Base-by-base conservation (phyloP, 2,113 vertebrate genomes). In the Mola mola region DNA sequence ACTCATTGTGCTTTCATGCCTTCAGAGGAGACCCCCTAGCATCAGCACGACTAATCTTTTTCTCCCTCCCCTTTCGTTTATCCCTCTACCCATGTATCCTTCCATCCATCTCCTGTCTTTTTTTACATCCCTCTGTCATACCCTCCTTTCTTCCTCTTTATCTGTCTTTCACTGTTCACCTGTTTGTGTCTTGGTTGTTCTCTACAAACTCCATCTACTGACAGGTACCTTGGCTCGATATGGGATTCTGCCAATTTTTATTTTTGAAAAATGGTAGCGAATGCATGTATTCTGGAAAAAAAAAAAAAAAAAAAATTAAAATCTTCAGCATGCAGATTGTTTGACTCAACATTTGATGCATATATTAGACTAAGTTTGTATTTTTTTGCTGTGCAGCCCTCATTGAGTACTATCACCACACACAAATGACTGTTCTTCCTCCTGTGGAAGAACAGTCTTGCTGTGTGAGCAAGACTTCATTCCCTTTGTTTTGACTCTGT, bases 1-100 rank as follows among this genome's bases (percentile, higher is more conserved):
- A 10, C 22, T 65, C 53, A 66, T 77, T 84, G 69, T 87, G 69
- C 69, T 75, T 75, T 73, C 59, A 25, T 78, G 72, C 34, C 66
- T 69, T 66, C 63, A 64, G 47, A 72, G 38, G 25, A 13, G 70
- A 60, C 75, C 70, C 75, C 67, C 71, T 52, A 22, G 38, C 25
- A 42, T 56, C 57, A 66, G 57, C 64, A 70, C 17, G 12, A 31
- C 59, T 76, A 76, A 75, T 75, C 58, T 61, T 61, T 52, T 64
- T 69, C 62, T 65, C 26, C 20, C 15, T 63, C 34, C 41, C 22
- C 17, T 20, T 42, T 44, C 20, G 40, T 56, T 53, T 44, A 22
- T 56, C 40, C 26, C 37, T 56, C 24, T 34, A 37, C 29, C 28
- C 52, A 12, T 48, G 31, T 12, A 24, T 58, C 34, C 19, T 36